Conservation (phyloP, 2,113 vertebrate species). For the Ailuropoda melanoleuca region DNA sequence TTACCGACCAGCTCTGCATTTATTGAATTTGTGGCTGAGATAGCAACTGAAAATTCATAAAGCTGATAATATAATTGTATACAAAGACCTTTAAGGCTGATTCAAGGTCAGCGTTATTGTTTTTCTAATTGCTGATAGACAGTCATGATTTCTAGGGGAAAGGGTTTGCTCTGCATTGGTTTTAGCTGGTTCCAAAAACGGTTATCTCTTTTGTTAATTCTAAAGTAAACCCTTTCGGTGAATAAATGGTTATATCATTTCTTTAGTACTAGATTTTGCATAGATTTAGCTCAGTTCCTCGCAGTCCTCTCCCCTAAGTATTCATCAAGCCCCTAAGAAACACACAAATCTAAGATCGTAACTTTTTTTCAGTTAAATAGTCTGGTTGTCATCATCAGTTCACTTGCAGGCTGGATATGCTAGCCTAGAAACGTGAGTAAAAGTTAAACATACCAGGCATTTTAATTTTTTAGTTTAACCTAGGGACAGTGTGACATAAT, state of each 20-base stretch:
- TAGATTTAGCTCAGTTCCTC: not conserved
- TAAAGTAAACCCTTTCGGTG: constrained; percentile 28
- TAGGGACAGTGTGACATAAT: not conserved
- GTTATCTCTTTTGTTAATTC: constrained; percentile 52
- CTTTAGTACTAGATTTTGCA: not conserved
- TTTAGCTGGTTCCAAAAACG: constrained; percentile 34
- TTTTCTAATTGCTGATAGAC: constrained; percentile 50
- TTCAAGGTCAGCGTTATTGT: constrained; percentile 45
- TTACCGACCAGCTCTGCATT: not conserved
- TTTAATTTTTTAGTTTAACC: constrained; percentile 9
- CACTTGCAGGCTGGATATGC: not conserved
- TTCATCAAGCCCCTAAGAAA: not conserved
- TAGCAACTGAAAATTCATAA: constrained; percentile 62
- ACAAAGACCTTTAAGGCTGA: constrained; percentile 25
- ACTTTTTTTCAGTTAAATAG: not conserved
- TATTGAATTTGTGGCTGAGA: constrained; percentile 3
- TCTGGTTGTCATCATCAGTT: not conserved
- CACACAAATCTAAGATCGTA: not conserved
- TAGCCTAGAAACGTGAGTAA: not conserved
- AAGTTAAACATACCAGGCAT: not conserved
- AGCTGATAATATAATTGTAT: constrained; percentile 50
- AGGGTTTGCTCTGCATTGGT: constrained; percentile 32
- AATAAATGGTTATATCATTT: constrained; percentile 31
- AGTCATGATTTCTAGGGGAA: constrained; percentile 55
- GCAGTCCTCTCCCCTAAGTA: not conserved